phyloP scores from a whole-genome alignment of 1,140 invertebrate genomes.

The Tetramorium alpestre region DNA sequence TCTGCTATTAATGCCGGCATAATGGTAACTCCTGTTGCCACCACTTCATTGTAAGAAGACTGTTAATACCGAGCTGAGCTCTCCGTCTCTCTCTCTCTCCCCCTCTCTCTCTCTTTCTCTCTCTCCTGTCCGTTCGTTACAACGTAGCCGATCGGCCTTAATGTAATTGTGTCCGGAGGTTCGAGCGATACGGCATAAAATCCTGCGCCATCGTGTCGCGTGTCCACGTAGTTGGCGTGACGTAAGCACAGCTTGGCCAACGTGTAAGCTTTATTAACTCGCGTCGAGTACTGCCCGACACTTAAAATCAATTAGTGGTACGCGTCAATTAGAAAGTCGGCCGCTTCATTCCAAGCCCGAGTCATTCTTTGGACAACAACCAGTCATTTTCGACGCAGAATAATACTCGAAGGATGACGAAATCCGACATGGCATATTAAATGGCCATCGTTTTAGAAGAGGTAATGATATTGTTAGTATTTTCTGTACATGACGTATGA shows the following conservation, averaged over 20 bases:
- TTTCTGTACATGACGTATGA: neutral
- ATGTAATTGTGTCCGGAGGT: constrained; percentile 56
- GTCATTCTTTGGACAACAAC: constrained; percentile 36
- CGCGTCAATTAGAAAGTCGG: constrained; percentile 77
- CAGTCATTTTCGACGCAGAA: constrained; percentile 24
- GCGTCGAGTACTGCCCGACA: constrained; percentile 69
- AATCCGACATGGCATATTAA: neutral
- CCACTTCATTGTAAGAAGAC: constrained; percentile 24
- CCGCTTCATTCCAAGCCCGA: constrained; percentile 40
- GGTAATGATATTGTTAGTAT: neutral
- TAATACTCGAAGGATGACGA: constrained; percentile 45
- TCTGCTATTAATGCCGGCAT: constrained; percentile 42
- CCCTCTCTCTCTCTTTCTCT: neutral
- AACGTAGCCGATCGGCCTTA: constrained; percentile 28
- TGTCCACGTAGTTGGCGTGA: constrained; percentile 51
- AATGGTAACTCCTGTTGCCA: constrained; percentile 49
- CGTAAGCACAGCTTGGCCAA: constrained; percentile 61
- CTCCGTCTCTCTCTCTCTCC: neutral
- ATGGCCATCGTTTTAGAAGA: constrained; percentile 4
- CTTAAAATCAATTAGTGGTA: constrained; percentile 78
- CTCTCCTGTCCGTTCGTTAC: neutral
- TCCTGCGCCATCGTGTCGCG: constrained; percentile 24
- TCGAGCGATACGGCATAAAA: constrained; percentile 56
- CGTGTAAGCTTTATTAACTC: constrained; percentile 67
- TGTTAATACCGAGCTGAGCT: constrained; percentile 19